Conservation (phyloP, 2,888 invertebrate genomes). For the Alsophila aescularia region DNA sequence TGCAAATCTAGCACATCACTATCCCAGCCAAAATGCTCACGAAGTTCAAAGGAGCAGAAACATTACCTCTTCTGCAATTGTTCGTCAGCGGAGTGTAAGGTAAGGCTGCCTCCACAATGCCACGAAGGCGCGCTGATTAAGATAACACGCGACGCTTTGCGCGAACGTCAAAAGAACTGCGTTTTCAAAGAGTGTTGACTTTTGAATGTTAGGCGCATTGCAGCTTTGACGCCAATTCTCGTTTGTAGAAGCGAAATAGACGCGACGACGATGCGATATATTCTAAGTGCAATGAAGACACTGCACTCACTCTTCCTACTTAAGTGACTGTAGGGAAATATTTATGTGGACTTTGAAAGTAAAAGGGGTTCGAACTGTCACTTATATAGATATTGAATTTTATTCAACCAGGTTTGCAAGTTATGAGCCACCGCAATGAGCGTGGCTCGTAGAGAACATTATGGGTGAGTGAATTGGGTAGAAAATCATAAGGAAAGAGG, state of each 20-base stretch:
- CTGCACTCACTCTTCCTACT: too few species aligned
- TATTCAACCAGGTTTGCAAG: too few species aligned
- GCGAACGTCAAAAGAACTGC: constrained; percentile 53
- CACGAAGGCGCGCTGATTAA: constrained; percentile 69
- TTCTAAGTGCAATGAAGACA: too few species aligned
- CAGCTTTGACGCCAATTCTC: constrained; percentile 30
- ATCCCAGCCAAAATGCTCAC: constrained; percentile 20
- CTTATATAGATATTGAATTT: too few species aligned
- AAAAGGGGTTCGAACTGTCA: too few species aligned
- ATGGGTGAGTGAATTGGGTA: too few species aligned
- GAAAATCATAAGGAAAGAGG: too few species aligned
- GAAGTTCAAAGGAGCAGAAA: constrained; percentile 64
- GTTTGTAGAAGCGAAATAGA: constrained; percentile 3
- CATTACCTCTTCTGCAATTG: constrained; percentile 56
- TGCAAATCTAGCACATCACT: constrained; percentile 16
- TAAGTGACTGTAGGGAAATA: too few species aligned
- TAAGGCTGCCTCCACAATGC: constrained; percentile 54
- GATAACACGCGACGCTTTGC: constrained; percentile 66
- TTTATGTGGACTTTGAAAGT: too few species aligned
- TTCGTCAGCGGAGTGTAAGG: constrained; percentile 60
- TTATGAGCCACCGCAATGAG: too few species aligned
- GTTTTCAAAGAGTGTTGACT: constrained; percentile 61
- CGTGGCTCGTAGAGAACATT: too few species aligned
- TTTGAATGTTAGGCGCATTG: constrained; percentile 50
- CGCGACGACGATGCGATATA: not conserved